phyloP scores from a whole-genome alignment of 2,113 vertebrate species.

The Pungitius pungitius region DNA sequence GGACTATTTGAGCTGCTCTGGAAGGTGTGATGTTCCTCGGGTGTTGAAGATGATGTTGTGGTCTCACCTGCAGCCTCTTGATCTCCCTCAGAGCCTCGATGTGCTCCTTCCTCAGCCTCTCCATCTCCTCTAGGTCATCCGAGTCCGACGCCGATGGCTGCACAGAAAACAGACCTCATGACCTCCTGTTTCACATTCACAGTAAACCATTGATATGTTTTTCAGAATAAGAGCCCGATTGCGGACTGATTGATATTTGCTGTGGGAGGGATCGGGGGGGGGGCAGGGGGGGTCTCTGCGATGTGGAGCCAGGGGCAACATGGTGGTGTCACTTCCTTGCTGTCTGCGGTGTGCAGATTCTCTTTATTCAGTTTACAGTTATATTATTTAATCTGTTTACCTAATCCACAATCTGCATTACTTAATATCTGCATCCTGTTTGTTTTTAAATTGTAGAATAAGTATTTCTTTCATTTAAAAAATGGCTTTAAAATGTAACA shows the following conservation, averaged over 20 bases:
- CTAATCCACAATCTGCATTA: too few relatives aligned
- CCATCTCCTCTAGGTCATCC: slow-evolving; percentile 83
- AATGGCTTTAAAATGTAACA: too few relatives aligned
- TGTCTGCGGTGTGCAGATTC: too few relatives aligned
- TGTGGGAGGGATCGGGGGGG: neutral
- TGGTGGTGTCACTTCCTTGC: neutral
- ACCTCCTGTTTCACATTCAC: too few relatives aligned
- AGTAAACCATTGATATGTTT: too few relatives aligned
- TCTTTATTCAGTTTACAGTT: too few relatives aligned
- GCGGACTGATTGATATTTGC: neutral
- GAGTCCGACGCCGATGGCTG: slow-evolving; percentile 78
- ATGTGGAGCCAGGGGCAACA: too few relatives aligned
- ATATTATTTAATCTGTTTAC: too few relatives aligned
- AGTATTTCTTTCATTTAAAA: too few relatives aligned
- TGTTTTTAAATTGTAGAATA: neutral
- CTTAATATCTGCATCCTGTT: neutral
- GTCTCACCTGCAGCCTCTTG: slow-evolving; percentile 85
- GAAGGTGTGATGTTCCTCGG: too few relatives aligned
- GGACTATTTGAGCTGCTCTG: too few relatives aligned
- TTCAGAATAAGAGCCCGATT: neutral
- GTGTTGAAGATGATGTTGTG: neutral
- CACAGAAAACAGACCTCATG: neutral
- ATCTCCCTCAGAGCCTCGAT: slow-evolving; percentile 87
- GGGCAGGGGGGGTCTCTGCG: neutral
- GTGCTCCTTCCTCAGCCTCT: slow-evolving; percentile 84